phyloP scores from a whole-genome alignment of 30 jellyfish, hydroid and myxozoan genomes.

The Pseudorhiza aurosa region DNA sequence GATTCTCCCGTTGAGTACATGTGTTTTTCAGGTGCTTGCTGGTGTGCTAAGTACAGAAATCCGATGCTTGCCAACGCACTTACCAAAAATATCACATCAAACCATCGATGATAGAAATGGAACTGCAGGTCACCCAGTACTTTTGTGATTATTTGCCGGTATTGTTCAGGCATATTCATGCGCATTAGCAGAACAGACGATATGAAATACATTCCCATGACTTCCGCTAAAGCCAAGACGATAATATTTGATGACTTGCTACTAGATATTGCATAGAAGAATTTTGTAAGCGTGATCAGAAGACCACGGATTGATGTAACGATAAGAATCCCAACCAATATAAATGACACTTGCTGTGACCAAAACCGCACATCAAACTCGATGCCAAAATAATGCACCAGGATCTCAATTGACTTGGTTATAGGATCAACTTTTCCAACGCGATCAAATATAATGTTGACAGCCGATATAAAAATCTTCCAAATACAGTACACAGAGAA shows the following conservation, averaged over 20 bases:
- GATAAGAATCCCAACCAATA: constrained; percentile 91
- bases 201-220: constrained; percentile 95
- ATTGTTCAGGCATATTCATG: constrained; percentile 97
- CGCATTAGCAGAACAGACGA: constrained; percentile 96
- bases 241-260: constrained; percentile 93
- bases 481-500: constrained; percentile 93
- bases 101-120: constrained; percentile 96
- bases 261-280: constrained; percentile 91
- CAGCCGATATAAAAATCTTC: constrained; percentile 96
- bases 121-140: constrained; percentile 98
- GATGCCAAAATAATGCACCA: constrained; percentile 81
- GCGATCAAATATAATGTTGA: constrained; percentile 92
- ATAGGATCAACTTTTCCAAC: constrained; percentile 97
- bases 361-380: constrained; percentile 94
- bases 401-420: constrained; percentile 87
- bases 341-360: constrained; percentile 94
- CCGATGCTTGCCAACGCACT: constrained; percentile 99
- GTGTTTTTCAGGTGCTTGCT: constrained; percentile 98
- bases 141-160: constrained; percentile 84
- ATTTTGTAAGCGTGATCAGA: constrained; percentile 89
- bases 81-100: constrained; percentile 93
- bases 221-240: constrained; percentile 93
- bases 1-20: constrained; percentile 58
- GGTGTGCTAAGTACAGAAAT: constrained; percentile 91
- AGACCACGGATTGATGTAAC: constrained; percentile 97